These are phyloP conservation scores for Achroia grisella DNA, from an alignment of 1,140 invertebrate species.

Conservation along the genomic window DNA sequence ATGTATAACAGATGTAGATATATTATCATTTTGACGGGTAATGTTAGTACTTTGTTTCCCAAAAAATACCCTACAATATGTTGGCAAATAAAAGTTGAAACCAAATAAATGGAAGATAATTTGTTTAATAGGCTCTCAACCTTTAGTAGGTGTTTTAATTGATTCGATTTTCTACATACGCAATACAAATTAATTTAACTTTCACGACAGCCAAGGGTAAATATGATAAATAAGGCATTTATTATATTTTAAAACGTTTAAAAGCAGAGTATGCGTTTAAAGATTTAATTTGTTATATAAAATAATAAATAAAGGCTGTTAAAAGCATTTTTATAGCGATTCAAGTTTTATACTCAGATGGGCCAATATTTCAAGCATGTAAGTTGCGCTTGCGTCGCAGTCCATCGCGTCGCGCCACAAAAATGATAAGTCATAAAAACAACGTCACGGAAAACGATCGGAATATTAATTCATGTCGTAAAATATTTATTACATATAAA, in stretches of 20 bases:
- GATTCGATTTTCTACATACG: no score
- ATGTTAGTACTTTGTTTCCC: no score
- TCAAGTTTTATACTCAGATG: conserved; percentile 58
- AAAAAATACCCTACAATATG: no score
- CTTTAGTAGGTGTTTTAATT: conserved; percentile 12
- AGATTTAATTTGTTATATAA: conserved; percentile 56
- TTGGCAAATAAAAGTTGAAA: no score
- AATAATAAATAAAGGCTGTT: conserved; percentile 55
- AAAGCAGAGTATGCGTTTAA: conserved; percentile 8
- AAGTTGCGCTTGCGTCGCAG: conserved; percentile 35
- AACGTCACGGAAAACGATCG: conserved; percentile 70
- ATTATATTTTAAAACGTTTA: no score
- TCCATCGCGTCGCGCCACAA: conserved; percentile 50
- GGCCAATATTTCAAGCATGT: conserved; percentile 48
- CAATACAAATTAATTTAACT: no score
- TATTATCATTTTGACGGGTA: no score
- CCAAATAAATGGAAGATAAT: no score
- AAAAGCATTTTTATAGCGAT: conserved; percentile 60
- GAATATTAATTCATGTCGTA: conserved; percentile 73
- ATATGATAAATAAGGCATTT: no score
- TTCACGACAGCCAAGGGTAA: no score
- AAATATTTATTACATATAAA: conserved; percentile 74
- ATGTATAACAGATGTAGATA: no score
- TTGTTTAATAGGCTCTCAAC: no score
- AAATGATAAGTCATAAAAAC: conserved; percentile 72